Percentiles rank a stretch among this genome's conserved stretches.
Evolutionary conservation across 2,113 vertebrate genomes (phyloP).

Genomic region (Pedetes capensis): DNA sequence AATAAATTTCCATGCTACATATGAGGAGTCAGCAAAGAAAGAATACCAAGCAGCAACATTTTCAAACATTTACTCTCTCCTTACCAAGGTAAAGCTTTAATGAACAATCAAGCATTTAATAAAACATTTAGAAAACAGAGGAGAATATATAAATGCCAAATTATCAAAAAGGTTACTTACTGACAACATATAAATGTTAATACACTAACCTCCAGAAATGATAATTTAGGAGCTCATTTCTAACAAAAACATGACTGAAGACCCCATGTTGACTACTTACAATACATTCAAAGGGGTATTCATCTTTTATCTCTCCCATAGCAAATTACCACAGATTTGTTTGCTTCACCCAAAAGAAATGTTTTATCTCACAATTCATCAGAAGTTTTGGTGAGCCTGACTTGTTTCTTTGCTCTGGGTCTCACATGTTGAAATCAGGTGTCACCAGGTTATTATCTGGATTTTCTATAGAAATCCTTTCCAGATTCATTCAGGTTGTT

Average conservation of each 20-base stretch:
- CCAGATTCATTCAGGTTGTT: background rate
- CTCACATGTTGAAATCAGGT: background rate
- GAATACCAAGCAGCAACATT: background rate
- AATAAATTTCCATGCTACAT: background rate
- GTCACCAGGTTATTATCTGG: background rate
- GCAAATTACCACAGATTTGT: background rate
- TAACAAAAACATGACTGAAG: constrained; percentile 37
- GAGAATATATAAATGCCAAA: background rate
- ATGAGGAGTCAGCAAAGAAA: background rate
- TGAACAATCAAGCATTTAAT: background rate
- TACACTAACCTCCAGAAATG: background rate
- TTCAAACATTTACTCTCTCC: background rate
- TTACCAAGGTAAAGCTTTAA: background rate
- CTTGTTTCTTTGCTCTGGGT: background rate
- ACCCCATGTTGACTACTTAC: background rate
- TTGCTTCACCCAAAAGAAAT: background rate
- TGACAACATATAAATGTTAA: constrained; percentile 22
- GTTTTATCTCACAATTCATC: background rate
- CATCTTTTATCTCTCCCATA: background rate
- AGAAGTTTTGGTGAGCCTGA: background rate
- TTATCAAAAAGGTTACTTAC: background rate
- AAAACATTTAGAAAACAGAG: background rate
- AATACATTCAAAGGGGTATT: background rate
- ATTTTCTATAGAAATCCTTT: background rate
- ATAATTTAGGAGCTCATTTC: background rate